phyloP scores from a whole-genome alignment of 2,888 invertebrate genomes.

The Lycaena phlaeas region DNA sequence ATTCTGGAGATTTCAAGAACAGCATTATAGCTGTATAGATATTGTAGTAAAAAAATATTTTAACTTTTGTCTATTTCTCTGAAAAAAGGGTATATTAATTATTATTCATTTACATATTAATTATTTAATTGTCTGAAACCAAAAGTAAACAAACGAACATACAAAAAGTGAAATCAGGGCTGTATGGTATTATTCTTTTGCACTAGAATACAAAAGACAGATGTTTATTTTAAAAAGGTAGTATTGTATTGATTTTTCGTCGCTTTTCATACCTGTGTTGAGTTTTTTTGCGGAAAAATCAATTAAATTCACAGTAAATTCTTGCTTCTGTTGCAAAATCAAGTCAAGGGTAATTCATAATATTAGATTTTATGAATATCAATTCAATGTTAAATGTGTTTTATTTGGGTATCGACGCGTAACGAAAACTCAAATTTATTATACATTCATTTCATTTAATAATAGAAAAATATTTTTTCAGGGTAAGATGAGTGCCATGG shows the following conservation, averaged over 20 bases:
- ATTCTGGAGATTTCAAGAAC: too few species aligned
- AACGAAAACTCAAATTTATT: slow-evolving; percentile 20
- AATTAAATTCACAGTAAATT: slow-evolving; percentile 22
- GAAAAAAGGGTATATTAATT: background rate
- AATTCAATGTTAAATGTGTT: slow-evolving; percentile 7
- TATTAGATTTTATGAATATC: slow-evolving; percentile 10
- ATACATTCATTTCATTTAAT: slow-evolving; percentile 9
- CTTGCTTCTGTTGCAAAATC: background rate
- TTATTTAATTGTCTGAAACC: background rate
- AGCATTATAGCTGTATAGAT: too few species aligned
- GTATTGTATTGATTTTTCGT: slow-evolving; percentile 63
- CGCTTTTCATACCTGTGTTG: slow-evolving; percentile 21
- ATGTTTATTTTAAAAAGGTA: slow-evolving; percentile 47
- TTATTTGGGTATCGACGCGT: slow-evolving; percentile 28
- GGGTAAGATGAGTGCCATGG: slow-evolving; percentile 65
- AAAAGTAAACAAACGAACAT: background rate
- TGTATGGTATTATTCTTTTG: slow-evolving; percentile 25
- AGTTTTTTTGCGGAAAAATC: slow-evolving; percentile 23
- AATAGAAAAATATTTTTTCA: slow-evolving; percentile 25
- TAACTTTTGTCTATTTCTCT: too few species aligned
- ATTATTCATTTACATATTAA: too few species aligned
- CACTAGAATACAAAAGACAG: slow-evolving; percentile 14
- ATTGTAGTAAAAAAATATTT: too few species aligned
- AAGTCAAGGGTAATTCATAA: slow-evolving; percentile 9
- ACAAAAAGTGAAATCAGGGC: too few species aligned